Percentiles rank a stretch among this genome's conserved stretches.
Conservation (phyloP, 2,888 invertebrate genomes). For the Ischnura elegans region DNA sequence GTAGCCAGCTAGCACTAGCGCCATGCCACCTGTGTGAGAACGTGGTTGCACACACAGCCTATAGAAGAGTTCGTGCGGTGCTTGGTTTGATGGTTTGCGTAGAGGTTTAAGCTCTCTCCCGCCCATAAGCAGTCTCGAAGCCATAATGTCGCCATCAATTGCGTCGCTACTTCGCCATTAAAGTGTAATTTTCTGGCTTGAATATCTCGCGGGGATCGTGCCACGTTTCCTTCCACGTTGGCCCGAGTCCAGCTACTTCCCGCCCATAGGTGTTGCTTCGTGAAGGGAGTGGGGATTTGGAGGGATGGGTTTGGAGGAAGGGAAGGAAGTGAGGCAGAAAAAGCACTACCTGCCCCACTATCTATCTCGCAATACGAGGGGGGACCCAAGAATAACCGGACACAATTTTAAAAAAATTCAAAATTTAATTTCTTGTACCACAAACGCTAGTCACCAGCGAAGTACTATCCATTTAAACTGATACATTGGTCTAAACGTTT, state of each 20-base stretch:
- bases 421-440: no score
- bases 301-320: background rate
- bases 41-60: background rate
- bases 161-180: constrained; percentile 13
- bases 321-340: background rate
- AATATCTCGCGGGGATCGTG: constrained; percentile 18
- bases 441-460: no score
- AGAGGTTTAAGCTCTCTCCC: background rate
- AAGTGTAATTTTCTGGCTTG: constrained; percentile 14
- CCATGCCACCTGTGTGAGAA: background rate
- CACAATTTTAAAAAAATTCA: no score
- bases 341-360: no score
- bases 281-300: background rate
- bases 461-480: no score
- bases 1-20: background rate
- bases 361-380: no score
- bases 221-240: background rate
- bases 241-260: background rate
- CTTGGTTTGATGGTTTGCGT: background rate
- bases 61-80: background rate
- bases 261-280: background rate
- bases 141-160: constrained; percentile 3
- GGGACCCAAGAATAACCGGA: no score
- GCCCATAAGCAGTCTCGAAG: background rate
- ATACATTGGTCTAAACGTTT: no score